Evolutionary conservation across 2,888 invertebrate species (phyloP), one percentile per base, ranked within the genome.

Genomic region (Scaeva pyrastri): DNA sequence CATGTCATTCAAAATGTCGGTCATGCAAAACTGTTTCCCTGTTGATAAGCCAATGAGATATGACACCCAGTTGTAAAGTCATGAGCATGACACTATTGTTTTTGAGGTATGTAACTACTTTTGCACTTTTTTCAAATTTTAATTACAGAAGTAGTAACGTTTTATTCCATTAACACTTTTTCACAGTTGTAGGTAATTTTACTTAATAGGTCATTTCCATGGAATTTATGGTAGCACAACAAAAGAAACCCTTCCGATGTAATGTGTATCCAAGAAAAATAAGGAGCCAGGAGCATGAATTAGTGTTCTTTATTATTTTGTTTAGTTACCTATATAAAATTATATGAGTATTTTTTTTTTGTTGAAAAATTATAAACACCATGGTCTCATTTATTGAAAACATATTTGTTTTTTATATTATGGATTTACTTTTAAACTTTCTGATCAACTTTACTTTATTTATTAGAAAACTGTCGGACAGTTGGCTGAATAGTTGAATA

Each of bases 141-240:
- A 52, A 12, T 23, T 52, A 11, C 39, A 39, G 1, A 39, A 4
- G 14, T n/a, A 50, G 21, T 1, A 14, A 10, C 11, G 31, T 43
- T 62, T 79, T 66, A 39, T 64, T 41, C 11, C 56, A 50, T 64
- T 50, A 43, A 41, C 45, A 39, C 31, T 56, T 12, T 64, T 64
- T 7, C 31, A 0, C 8, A 7, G 31, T 31, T 7, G 5, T n/a
- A n/a, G n/a, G 41, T 19, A n/a, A 16, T 70, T 60, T 41, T 41
- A n/a, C 21, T 60, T 43, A 7, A 48, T 83, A 73, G 83, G 73
- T 78, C 68, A 78, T 78, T 74, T 68, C 83, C 78, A 83, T 78
- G 83, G 77, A 48, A n/a, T 23, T 56, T 12, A 19, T 41, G 23
- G 16, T 55, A 60, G 62, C 60, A 19, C 39, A 70, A 75, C 75